phyloP scores from a whole-genome alignment of 2,888 invertebrate genomes.

The Mactromeris polynyma region DNA sequence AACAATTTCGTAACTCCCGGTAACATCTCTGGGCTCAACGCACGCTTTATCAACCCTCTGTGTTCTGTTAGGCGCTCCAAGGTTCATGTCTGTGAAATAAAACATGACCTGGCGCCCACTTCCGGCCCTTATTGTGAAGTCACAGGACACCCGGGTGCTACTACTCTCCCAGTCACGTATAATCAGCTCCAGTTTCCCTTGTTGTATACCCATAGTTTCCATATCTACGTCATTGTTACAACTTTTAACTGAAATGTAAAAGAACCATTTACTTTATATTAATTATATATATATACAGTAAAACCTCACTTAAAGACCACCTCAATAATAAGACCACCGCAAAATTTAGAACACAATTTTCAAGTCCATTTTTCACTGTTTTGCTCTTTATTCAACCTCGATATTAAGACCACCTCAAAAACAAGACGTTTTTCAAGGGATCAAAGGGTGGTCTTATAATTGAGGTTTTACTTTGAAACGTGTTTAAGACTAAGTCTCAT shows the following conservation, averaged over 20 bases:
- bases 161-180: constrained; percentile 57
- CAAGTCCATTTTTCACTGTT: too few relatives aligned
- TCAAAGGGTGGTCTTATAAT: too few relatives aligned
- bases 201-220: constrained; percentile 47
- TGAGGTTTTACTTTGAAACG: too few relatives aligned
- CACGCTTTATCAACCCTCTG: constrained; percentile 53
- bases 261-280: too few relatives aligned
- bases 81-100: constrained; percentile 60
- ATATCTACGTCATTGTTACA: constrained; percentile 57
- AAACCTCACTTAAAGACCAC: neutral
- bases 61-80: constrained; percentile 54
- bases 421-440: too few relatives aligned
- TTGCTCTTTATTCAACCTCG: too few relatives aligned
- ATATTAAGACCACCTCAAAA: too few relatives aligned
- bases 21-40: constrained; percentile 53
- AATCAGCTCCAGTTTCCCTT: constrained; percentile 51
- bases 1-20: constrained; percentile 42
- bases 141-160: constrained; percentile 61
- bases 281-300: too few relatives aligned
- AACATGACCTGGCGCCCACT: constrained; percentile 63
- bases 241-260: constrained; percentile 52
- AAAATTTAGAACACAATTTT: too few relatives aligned
- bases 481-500: too few relatives aligned
- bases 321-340: too few relatives aligned
- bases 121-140: constrained; percentile 61